These are phyloP conservation scores for Aphaenogaster rudis DNA, from an alignment of 1,140 invertebrate genomes.

Conservation along the genomic window DNA sequence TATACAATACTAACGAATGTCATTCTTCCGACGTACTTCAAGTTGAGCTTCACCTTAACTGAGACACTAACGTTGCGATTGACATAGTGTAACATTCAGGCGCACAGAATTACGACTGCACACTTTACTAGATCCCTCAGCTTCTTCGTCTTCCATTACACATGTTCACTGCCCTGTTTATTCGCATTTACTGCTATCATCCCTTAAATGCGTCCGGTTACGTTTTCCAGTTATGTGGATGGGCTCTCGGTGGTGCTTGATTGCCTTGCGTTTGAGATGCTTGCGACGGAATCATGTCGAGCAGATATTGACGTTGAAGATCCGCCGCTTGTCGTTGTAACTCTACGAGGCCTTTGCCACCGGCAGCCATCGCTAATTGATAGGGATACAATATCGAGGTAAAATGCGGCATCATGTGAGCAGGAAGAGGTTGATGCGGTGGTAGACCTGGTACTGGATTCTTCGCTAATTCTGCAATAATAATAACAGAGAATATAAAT, in stretches of 20 bases:
- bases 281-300: slow-evolving; percentile 97
- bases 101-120: slow-evolving; percentile 37
- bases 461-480: slow-evolving; percentile 85
- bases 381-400: slow-evolving; percentile 95
- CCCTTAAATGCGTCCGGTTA: slow-evolving; percentile 83
- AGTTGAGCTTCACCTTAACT: slow-evolving; percentile 73
- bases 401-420: slow-evolving; percentile 94
- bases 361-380: slow-evolving; percentile 92
- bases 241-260: slow-evolving; percentile 84
- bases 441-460: slow-evolving; percentile 88
- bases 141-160: slow-evolving; percentile 45
- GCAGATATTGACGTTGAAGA: slow-evolving; percentile 97
- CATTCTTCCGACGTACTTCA: slow-evolving; percentile 37
- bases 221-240: slow-evolving; percentile 87
- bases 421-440: slow-evolving; percentile 90
- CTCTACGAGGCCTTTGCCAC: slow-evolving; percentile 90
- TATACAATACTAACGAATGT: slow-evolving; percentile 69
- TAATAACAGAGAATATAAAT: background rate
- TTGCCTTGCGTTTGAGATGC: slow-evolving; percentile 84
- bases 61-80: slow-evolving; percentile 56
- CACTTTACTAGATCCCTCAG: slow-evolving; percentile 24
- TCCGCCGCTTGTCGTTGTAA: slow-evolving; percentile 94
- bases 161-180: slow-evolving; percentile 55
- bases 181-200: slow-evolving; percentile 64
- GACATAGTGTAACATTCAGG: slow-evolving; percentile 48